Evolutionary conservation across 2,797 vertebrate genomes (phyloP), one percentile per base, ranked within the genome.

Genomic region (Clarias fuscus): DNA sequence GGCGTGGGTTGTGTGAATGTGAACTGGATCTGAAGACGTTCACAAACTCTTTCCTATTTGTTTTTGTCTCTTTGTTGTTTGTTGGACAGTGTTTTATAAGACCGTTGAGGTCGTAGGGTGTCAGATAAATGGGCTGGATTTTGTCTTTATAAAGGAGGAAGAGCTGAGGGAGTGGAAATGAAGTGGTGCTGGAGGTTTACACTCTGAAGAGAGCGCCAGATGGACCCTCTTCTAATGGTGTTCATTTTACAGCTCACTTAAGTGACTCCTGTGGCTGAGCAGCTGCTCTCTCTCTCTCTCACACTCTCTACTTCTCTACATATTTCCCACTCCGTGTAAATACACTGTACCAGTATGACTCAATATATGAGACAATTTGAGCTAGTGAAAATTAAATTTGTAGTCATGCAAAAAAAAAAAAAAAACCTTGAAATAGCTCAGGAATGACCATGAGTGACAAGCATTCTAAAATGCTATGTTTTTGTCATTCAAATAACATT

Each of bases 141-240:
- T 81, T 1, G 30, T 43, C 24, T 85, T 82, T 85, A 83, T 68
- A 56, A 22, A 84, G 61, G 71, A 40, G 17, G 67, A 64, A 89
- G 59, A 80, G 78, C 33, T 83, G 86, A 86, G 70, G 62, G 79
- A 73, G 48, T 76, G 61, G 71, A 85, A 90, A 89, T 89, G 89
- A 82, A 88, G 87, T 65, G 84, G 82, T 67, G 88, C 83, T 84
- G 72, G 81, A 73, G 33, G 15, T 81, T 83, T 87, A 84, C 82
- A 84, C 64, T 71, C 70, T 88, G 85, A 75, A 84, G 86, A 88
- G 77, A 85, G 83, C 15, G 37, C 81, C 86, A 87, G 84, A 88
- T 90, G 87, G 91, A 88, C 20, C 11, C 84, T 85, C 64, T 70
- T 85, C 78, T 86, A 67, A 82, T 82, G 64, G 53, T n/a, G 27